phyloP scores from a whole-genome alignment of 2,113 vertebrate species.

The Ceyx cyanopectus region DNA sequence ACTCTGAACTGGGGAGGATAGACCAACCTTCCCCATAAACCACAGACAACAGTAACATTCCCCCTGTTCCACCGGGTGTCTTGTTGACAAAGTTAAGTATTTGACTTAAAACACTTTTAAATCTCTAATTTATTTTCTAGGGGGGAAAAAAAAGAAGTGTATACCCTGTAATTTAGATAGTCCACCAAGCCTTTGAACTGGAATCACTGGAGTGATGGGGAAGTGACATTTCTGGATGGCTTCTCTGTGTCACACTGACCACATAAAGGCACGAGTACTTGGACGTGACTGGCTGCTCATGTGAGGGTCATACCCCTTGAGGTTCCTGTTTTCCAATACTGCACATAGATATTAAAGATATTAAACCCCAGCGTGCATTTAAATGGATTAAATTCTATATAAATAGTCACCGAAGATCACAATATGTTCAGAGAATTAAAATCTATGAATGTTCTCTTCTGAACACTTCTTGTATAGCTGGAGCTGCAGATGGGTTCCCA shows the following conservation, averaged over 20 bases:
- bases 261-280: background rate
- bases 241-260: slow-evolving; percentile 17
- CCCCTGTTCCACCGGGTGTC: background rate
- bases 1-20: background rate
- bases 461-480: slow-evolving; percentile 36
- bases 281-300: slow-evolving; percentile 33
- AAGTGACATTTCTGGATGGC: background rate
- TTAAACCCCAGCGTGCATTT: slow-evolving; percentile 45
- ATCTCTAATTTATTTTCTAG: background rate
- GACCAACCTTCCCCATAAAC: background rate
- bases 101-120: background rate
- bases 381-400: slow-evolving; percentile 30
- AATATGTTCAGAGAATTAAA: slow-evolving; percentile 64
- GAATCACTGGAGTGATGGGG: background rate
- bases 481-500: slow-evolving; percentile 68
- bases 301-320: slow-evolving; percentile 15
- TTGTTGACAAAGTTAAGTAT: background rate
- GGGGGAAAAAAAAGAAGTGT: background rate
- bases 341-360: slow-evolving; percentile 18
- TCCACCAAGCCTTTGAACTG: background rate
- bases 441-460: slow-evolving; percentile 68
- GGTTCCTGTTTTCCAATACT: slow-evolving; percentile 9
- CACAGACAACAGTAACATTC: background rate
- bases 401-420: slow-evolving; percentile 72
- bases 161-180: background rate